Percentiles rank a stretch among this genome's conserved stretches.
Evolutionary conservation across 2,113 vertebrate genomes (phyloP).

Genomic region (Meles meles): DNA sequence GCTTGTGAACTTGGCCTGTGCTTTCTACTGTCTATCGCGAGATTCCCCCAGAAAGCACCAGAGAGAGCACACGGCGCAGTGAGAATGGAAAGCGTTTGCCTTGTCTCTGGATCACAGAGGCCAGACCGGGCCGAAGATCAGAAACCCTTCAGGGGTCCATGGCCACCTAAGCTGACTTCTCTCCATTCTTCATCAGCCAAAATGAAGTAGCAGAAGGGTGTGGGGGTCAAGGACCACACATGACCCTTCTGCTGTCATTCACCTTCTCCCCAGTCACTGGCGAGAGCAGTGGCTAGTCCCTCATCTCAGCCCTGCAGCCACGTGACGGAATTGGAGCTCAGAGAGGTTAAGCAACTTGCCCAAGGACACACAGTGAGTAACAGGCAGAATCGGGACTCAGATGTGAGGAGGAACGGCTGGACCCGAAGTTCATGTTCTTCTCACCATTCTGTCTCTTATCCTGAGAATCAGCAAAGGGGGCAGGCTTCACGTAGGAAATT

Average conservation of each 20-base stretch:
- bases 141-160: not conserved
- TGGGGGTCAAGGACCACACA: too few relatives aligned
- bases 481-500: not conserved
- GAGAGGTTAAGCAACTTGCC: not conserved
- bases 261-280: not conserved
- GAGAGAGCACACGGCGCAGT: accelerated
- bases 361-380: not conserved
- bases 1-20: not conserved
- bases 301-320: not conserved
- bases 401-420: not conserved
- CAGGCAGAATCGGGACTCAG: not conserved
- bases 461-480: not conserved
- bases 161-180: not conserved
- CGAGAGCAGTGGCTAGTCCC: too few relatives aligned
- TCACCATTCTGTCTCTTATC: accelerated
- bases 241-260: too few relatives aligned
- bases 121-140: not conserved
- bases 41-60: not conserved
- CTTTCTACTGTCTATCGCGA: not conserved
- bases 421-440: not conserved
- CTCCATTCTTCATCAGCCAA: not conserved
- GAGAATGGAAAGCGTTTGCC: not conserved
- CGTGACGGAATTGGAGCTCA: not conserved
- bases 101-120: not conserved
- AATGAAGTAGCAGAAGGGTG: not conserved